These are phyloP conservation scores for Polydesmus complanatus DNA, from an alignment of 2,888 invertebrate genomes.

Conservation along the genomic window DNA sequence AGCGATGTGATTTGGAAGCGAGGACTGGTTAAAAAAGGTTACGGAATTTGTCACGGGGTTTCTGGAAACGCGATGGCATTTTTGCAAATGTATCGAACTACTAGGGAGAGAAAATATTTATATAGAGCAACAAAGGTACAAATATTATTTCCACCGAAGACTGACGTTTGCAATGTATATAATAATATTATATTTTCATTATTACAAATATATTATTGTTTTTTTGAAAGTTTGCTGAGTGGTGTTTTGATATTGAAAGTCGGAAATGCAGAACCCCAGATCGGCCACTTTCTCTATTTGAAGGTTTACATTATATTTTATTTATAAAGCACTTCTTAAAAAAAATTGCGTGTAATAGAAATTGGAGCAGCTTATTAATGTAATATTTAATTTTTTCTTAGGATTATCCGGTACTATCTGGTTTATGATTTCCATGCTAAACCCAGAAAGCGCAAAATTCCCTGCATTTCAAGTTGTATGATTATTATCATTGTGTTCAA, in stretches of 20 bases:
- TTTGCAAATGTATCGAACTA: slow-evolving; percentile 59
- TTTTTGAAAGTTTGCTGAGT: slow-evolving; percentile 54
- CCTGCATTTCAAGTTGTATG: slow-evolving; percentile 44
- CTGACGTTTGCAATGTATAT: too few species aligned
- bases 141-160: too few species aligned
- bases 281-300: slow-evolving; percentile 66
- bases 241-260: slow-evolving; percentile 58
- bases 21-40: slow-evolving; percentile 68
- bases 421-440: slow-evolving; percentile 52
- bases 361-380: too few species aligned
- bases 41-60: slow-evolving; percentile 76
- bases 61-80: slow-evolving; percentile 77
- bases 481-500: too few species aligned
- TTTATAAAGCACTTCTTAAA: too few species aligned
- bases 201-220: slow-evolving; percentile 1
- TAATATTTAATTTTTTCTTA: slow-evolving; percentile 22
- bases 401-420: slow-evolving; percentile 56
- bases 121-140: slow-evolving; percentile 50
- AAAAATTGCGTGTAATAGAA: too few species aligned
- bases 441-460: slow-evolving; percentile 52
- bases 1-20: slow-evolving; percentile 67
- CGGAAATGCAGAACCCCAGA: slow-evolving; percentile 51
- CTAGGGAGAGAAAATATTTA: slow-evolving; percentile 54
- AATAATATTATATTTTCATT: too few species aligned
- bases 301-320: slow-evolving; percentile 40